Percentiles rank a stretch among this genome's conserved stretches.
phyloP scores from a whole-genome alignment of 2,888 invertebrate genomes.

The Anagyrus pseudococci region DNA sequence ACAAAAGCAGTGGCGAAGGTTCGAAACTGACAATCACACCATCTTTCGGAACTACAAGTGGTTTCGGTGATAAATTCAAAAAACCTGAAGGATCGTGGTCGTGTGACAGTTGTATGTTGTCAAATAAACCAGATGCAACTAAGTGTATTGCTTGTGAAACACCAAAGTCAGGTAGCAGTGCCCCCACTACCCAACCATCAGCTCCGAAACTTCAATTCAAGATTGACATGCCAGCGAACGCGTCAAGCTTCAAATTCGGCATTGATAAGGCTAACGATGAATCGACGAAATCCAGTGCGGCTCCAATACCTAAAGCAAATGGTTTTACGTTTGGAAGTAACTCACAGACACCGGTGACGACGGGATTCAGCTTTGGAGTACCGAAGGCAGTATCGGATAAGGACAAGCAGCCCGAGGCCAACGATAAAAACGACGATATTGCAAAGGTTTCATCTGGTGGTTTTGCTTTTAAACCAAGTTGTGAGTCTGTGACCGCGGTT shows the following conservation, averaged over 20 bases:
- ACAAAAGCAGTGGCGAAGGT: slow-evolving; percentile 32
- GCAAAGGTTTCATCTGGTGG: slow-evolving; percentile 6
- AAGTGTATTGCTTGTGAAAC: slow-evolving; percentile 66
- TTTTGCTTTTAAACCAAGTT: slow-evolving; percentile 37
- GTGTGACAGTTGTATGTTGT: slow-evolving; percentile 67
- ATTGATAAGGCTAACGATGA: slow-evolving; percentile 59
- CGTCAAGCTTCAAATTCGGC: slow-evolving; percentile 62
- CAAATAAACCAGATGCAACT: slow-evolving; percentile 61
- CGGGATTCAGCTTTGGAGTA: slow-evolving; percentile 51
- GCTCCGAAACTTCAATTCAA: slow-evolving; percentile 46
- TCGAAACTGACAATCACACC: too few relatives aligned
- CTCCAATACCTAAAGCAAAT: slow-evolving; percentile 42
- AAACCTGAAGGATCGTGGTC: slow-evolving; percentile 65
- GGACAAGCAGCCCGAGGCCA: background rate
- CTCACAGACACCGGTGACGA: slow-evolving; percentile 13
- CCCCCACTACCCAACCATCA: slow-evolving; percentile 1
- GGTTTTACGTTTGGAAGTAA: slow-evolving; percentile 59
- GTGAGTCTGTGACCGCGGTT: slow-evolving; percentile 35
- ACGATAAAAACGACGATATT: slow-evolving; percentile 12
- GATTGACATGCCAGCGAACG: slow-evolving; percentile 49
- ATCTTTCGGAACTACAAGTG: slow-evolving; percentile 37
- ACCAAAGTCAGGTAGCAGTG: slow-evolving; percentile 54
- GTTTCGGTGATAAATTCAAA: slow-evolving; percentile 58
- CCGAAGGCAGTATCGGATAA: slow-evolving; percentile 31
- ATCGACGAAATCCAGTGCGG: slow-evolving; percentile 39